These are phyloP conservation scores for Istiophorus platypterus DNA, from an alignment of 2,113 vertebrate species.

Conservation along the genomic window DNA sequence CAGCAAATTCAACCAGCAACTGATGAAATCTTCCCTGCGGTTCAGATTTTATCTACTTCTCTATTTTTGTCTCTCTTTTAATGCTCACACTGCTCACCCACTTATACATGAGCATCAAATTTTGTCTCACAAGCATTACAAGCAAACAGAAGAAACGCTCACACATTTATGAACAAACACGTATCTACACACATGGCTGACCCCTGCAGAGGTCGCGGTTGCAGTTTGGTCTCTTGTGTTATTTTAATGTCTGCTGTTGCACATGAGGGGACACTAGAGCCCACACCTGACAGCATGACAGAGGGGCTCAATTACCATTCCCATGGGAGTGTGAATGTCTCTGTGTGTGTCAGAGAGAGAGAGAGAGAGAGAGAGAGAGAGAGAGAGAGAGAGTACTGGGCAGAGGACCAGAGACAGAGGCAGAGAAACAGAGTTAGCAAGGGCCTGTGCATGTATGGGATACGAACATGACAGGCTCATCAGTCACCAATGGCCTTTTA, in stretches of 20 bases:
- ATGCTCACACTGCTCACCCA: background rate
- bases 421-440: slow-evolving; percentile 25
- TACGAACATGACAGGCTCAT: slow-evolving; percentile 79
- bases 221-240: slow-evolving; percentile 70
- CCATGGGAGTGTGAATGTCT: slow-evolving; percentile 48
- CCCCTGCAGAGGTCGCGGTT: slow-evolving; percentile 58
- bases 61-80: slow-evolving; percentile 4
- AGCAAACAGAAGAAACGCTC: slow-evolving; percentile 9
- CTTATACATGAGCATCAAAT: slow-evolving; percentile 3
- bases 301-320: slow-evolving; percentile 76
- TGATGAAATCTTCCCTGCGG: slow-evolving; percentile 49
- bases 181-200: slow-evolving; percentile 28
- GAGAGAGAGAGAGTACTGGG: slow-evolving; percentile 3
- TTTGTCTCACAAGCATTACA: slow-evolving; percentile 16
- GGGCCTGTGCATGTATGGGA: slow-evolving; percentile 64
- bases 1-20: slow-evolving; percentile 39
- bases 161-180: background rate
- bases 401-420: slow-evolving; percentile 31
- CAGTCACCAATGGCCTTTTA: slow-evolving; percentile 82
- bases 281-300: slow-evolving; percentile 76
- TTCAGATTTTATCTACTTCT: slow-evolving; percentile 48
- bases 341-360: slow-evolving; percentile 25
- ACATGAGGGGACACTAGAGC: slow-evolving; percentile 69
- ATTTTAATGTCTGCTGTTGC: slow-evolving; percentile 75
- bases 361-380: slow-evolving; percentile 32